A percentile compares a stretch with the other conserved stretches of the same genome.
These are phyloP conservation scores for Peromyscus melanophrys DNA, from an alignment of 2,797 vertebrate species.

Conservation along the genomic window DNA sequence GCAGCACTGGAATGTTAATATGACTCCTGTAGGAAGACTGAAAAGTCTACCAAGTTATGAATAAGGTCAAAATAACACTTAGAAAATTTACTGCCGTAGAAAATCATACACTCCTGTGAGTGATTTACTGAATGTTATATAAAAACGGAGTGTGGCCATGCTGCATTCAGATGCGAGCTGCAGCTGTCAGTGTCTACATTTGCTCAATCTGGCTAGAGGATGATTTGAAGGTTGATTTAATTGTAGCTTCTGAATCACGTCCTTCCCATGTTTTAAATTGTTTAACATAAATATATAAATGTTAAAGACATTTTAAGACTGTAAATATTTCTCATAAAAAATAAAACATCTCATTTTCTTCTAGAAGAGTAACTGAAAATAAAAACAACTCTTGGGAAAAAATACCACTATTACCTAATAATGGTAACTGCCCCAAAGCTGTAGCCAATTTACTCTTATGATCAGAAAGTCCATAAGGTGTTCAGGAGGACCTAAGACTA, in stretches of 20 bases:
- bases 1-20: conserved; percentile 72
- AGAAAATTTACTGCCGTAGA: conserved; percentile 72
- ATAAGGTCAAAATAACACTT: conserved; percentile 81
- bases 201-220: conserved; percentile 73
- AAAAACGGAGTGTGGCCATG: conserved; percentile 69
- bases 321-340: conserved; percentile 86
- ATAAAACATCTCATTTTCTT: conserved; percentile 77
- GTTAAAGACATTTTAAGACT: conserved; percentile 76
- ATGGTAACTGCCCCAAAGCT: conserved; percentile 47
- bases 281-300: conserved; percentile 78
- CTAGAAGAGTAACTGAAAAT: conserved; percentile 28
- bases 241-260: conserved; percentile 77
- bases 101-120: conserved; percentile 73
- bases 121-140: conserved; percentile 56
- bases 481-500: conserved; percentile 73
- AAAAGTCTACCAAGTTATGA: conserved; percentile 74
- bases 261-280: conserved; percentile 82
- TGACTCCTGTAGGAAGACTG: conserved; percentile 72
- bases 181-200: conserved; percentile 63
- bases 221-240: conserved; percentile 83
- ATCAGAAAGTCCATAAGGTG: conserved; percentile 32
- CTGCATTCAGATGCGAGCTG: conserved; percentile 53
- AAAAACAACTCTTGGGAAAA: background rate
- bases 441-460: conserved; percentile 58
- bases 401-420: conserved; percentile 59